Conservation (phyloP, 2,113 vertebrate species). For the Aphelocoma coerulescens region DNA sequence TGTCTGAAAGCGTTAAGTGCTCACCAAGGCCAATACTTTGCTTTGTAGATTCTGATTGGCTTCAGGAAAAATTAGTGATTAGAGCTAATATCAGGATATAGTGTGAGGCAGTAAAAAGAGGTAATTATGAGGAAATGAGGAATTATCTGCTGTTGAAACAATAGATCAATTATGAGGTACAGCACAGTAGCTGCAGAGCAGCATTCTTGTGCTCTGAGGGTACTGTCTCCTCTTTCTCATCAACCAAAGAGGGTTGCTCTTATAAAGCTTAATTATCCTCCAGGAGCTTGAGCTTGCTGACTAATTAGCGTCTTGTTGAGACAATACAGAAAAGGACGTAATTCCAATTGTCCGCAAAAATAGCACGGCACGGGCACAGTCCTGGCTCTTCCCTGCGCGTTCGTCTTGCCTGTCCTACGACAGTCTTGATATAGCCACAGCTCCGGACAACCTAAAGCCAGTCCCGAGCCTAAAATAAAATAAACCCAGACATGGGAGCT, state of each 20-base stretch:
- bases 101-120: slow-evolving; percentile 17
- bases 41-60: background rate
- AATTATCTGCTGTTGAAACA: slow-evolving; percentile 54
- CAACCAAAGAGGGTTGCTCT: background rate
- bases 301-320: slow-evolving; percentile 58
- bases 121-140: slow-evolving; percentile 47
- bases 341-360: background rate
- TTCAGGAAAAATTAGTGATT: slow-evolving; percentile 26
- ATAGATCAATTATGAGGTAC: slow-evolving; percentile 52
- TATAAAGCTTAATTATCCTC: slow-evolving; percentile 45
- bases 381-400: background rate
- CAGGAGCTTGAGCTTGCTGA: background rate
- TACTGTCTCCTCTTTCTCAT: slow-evolving; percentile 6
- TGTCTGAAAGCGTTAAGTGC: background rate
- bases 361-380: background rate
- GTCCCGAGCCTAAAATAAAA: background rate
- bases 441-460: background rate
- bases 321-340: background rate
- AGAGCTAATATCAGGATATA: slow-evolving; percentile 6
- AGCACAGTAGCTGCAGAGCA: slow-evolving; percentile 33
- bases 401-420: background rate
- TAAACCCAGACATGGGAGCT: background rate
- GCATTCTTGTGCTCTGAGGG: slow-evolving; percentile 56
- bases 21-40: background rate
- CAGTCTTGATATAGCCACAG: background rate